A percentile compares a stretch with the other conserved stretches of the same genome.
Conservation (phyloP, 2,797 vertebrate genomes). For the Eutrigla gurnardus region DNA sequence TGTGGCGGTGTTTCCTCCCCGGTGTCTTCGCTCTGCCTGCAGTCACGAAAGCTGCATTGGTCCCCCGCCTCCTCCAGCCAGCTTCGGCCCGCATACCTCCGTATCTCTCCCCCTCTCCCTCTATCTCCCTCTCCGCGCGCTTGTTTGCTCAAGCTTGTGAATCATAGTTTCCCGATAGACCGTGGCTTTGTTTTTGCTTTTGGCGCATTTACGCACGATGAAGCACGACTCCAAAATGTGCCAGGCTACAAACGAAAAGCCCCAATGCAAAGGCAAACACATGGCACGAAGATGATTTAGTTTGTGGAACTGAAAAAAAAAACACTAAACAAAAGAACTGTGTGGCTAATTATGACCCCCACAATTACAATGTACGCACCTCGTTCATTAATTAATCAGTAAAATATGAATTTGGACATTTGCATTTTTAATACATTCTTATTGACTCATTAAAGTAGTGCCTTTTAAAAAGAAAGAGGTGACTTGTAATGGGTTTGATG, state of each 20-base stretch:
- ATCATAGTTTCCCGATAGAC: slow-evolving; percentile 58
- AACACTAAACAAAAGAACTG: not conserved
- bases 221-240: slow-evolving; percentile 33
- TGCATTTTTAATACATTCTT: fast-evolving
- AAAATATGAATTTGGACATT: not conserved
- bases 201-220: slow-evolving; percentile 45
- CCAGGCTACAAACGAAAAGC: slow-evolving; percentile 19
- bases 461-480: not conserved
- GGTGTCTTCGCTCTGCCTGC: slow-evolving; percentile 43
- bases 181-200: slow-evolving; percentile 58
- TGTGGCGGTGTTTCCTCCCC: slow-evolving; percentile 26
- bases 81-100: slow-evolving; percentile 8
- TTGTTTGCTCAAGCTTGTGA: slow-evolving; percentile 73
- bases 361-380: not conserved
- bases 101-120: slow-evolving; percentile 5
- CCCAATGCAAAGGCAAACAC: slow-evolving; percentile 35
- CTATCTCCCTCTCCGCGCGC: slow-evolving; percentile 40
- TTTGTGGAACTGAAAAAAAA: not conserved
- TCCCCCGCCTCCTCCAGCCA: slow-evolving; percentile 33
- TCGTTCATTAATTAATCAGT: fast-evolving
- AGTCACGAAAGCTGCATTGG: slow-evolving; percentile 42
- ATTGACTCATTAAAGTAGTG: not conserved
- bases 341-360: not conserved
- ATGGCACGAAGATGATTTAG: not conserved
- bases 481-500: not conserved